Base-by-base conservation (phyloP, 2,113 vertebrate genomes). In the Propithecus coquereli region DNA sequence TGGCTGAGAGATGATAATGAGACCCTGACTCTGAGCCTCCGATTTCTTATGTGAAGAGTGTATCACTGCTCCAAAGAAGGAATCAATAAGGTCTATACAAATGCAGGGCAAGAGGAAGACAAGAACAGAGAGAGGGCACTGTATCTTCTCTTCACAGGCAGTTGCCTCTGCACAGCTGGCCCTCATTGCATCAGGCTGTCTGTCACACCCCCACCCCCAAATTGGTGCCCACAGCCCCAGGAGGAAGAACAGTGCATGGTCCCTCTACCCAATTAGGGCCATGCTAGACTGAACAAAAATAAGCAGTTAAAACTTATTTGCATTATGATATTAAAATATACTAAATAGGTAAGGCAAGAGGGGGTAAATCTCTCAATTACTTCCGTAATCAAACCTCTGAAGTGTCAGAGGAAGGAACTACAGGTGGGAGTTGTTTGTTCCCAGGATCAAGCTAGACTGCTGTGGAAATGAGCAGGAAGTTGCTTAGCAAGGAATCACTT, bases 321-420 rank as follows among this genome's bases (percentile, higher is more conserved):
- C 70, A 91, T 45, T 52, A 57, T 65, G 82, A 91, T 94, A 50
- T 97, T 93, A 94, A 95, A 92, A 93, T 80, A 81, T 6, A 92
- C 43, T 54, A 96, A 98, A 82, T 68, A 94, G 30, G 87, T 40
- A 83, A 97, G 30, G 52, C 59, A 92, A 70, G 50, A 50, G 40
- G 25, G 43, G 32, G 40, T 12, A 76, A 77, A 85, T 83, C 43
- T 45, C 45, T 93, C 96, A 96, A 97, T 92, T 92, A 91, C 30
- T 92, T 40, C 40, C 47, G 37, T 82, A 97, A 97, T 43, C 23
- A n/a, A 96, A n/a, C 22, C 71, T 88, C 66, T 71, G 52, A 86
- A 76, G 18, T 43, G 18, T 93, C 1, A 8, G 86, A 90, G 66
- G 57, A 96, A 98, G 74, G 80, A 95, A 80, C 7, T 1, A 83